Base-by-base conservation (phyloP, 2,888 invertebrate species). In the Nomada hirtipes region DNA sequence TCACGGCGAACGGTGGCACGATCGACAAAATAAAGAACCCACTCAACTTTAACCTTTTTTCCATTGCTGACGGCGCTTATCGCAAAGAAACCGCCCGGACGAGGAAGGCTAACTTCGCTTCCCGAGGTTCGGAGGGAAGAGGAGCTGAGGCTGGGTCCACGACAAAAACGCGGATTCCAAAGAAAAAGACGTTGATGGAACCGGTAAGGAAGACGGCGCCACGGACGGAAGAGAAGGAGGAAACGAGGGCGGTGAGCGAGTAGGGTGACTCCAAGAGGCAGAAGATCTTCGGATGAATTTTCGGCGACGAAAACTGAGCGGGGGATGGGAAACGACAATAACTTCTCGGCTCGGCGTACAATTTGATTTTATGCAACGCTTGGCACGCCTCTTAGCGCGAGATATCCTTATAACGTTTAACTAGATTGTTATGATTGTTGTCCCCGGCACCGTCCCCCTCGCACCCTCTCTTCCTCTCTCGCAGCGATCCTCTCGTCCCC, bases 321-420 rank as follows among this genome's bases (percentile, higher is more conserved):
- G 86, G 47, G 92, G 88, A 89, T 90, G 92, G 89, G 91, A 89
- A 89, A 91, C 90, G 92, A 92, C 93, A 93, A 93, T 93, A 93
- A 93, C 93, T 93, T 93, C 91, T 90, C 92, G 91, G 91, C 92
- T 92, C 91, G 90, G 90, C 92, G 92, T 92, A 92, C 93, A 93
- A 93, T 93, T 93, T 93, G 93, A 93, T 93, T 93, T 93, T 93
- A 93, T 93, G 93, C 93, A 93, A 93, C 92, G 92, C 92, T 93
- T 92, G 93, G 92, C 93, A 92, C 93, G 93, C 92, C 93, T 93
- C 93, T 93, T 93, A 93, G 92, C 92, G 90, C 90, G 89, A 91
- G 93, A 93, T 93, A 93, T 93, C 93, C 93, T 92, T 92, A 91
- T 92, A 93, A 91, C 93, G 91, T 93, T 93, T 93, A 93, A 93